Evolutionary conservation across 2,797 vertebrate species (phyloP), one percentile per base, ranked within the genome.

Genomic region (Gymnopithys bicolor): DNA sequence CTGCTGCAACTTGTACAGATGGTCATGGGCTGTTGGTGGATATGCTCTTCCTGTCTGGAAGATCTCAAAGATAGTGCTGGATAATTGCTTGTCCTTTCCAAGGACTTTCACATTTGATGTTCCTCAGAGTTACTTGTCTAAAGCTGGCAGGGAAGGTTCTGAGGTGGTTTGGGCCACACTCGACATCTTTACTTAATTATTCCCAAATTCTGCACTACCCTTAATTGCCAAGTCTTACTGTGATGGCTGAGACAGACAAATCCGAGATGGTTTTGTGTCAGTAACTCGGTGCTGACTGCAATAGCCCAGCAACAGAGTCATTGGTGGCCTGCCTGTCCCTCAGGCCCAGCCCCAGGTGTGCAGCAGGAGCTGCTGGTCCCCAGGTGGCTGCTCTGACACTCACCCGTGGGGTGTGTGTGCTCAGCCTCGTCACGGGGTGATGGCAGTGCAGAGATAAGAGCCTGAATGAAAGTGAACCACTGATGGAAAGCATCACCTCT

Each of bases 391-490:
- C 18, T 91, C 48, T 48, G 11, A 7, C 92, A 49, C 33, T 32
- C 45, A 27, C 58, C 7, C 37, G 33, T n/a, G 84, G 94, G 91
- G 90, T 81, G 95, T 88, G 79, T 45, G 68, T 30, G 5, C 79
- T 11, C 39, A 64, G 73, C 62, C 86, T 93, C 80, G 52, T 77
- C 91, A 56, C 87, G 77, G 82, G 64, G 77, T 14, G 66, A 22
- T 78, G 16, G 77, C 90, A 78, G 80, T 28, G 85, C 85, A 79
- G 75, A 96, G 93, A 94, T 93, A 93, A 95, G 93, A 94, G 86
- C 82, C 87, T 71, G 48, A 95, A 97, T 89, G 94, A 94, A 95
- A 95, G 94, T 67, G 70, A 97, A 53, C 84, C 89, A 68, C 79
- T 39, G 89, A 8, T 85, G 85, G 51, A 58, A 59, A 89, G 89